Evolutionary conservation across 1,140 invertebrate genomes (phyloP).

Genomic region (Drosophila auraria): DNA sequence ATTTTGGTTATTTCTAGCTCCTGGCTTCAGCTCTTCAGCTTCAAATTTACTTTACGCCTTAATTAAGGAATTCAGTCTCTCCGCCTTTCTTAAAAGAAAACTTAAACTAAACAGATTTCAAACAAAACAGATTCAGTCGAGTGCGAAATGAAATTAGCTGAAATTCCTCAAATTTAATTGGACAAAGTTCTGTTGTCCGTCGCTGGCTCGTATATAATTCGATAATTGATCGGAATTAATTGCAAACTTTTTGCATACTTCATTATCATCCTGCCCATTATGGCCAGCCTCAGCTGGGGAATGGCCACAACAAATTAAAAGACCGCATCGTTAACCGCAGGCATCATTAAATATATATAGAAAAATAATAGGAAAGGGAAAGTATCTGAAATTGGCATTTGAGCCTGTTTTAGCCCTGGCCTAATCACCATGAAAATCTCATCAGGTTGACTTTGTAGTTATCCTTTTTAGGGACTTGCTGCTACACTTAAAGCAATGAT

Average conservation of each 20-base stretch:
- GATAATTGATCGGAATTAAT: constrained; percentile 52
- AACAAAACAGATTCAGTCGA: constrained; percentile 26
- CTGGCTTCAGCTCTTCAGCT: not conserved
- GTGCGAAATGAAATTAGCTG: constrained; percentile 43
- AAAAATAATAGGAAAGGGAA: not conserved
- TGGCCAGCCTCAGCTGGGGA: not conserved
- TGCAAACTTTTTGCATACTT: constrained; percentile 45
- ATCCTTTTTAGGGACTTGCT: not conserved
- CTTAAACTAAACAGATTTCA: constrained; percentile 5
- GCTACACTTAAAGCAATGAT: not conserved
- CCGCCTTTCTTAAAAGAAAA: constrained; percentile 1
- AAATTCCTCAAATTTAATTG: constrained; percentile 45
- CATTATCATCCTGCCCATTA: constrained; percentile 17
- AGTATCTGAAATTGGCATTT: constrained; percentile 42
- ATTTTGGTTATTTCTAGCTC: not conserved
- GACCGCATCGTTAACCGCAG: constrained; percentile 38
- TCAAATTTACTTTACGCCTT: constrained; percentile 1
- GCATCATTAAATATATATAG: constrained; percentile 39
- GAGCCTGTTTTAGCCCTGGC: constrained; percentile 4
- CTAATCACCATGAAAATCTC: constrained; percentile 11
- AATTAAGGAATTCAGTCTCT: not conserved
- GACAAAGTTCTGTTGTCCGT: constrained; percentile 18
- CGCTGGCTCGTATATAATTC: constrained; percentile 26
- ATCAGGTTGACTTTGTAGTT: not conserved
- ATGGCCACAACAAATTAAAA: constrained; percentile 35